Evolutionary conservation across 2,113 vertebrate genomes (phyloP).

Genomic region (Nanger granti): DNA sequence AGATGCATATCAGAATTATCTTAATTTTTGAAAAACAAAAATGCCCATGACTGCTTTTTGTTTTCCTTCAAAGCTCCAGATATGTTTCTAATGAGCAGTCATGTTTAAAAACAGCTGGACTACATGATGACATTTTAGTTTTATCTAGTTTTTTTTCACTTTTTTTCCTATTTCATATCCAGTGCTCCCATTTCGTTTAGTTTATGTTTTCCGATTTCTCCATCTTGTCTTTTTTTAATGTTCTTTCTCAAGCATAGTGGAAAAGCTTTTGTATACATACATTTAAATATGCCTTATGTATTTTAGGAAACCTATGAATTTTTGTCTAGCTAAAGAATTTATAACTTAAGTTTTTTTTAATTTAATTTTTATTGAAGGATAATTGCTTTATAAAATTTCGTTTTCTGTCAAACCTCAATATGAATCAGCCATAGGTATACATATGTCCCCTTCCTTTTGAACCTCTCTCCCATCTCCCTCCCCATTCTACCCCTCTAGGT

Average conservation of each 20-base stretch:
- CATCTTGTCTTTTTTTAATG: no score
- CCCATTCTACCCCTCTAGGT: neutral
- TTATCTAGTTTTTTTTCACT: neutral
- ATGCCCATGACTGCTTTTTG: neutral
- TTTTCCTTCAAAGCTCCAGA: neutral
- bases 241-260: neutral
- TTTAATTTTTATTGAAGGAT: neutral
- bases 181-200: no score
- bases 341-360: neutral
- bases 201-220: no score
- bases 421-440: neutral
- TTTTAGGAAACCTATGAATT: neutral
- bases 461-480: neutral
- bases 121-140: neutral
- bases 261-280: neutral
- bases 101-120: neutral
- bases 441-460: neutral
- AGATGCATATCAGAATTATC: neutral
- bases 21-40: neutral
- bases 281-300: neutral
- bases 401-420: neutral
- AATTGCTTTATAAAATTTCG: neutral
- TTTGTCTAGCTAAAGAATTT: neutral
- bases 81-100: neutral
- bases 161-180: neutral